Base-by-base conservation (phyloP, 1,140 invertebrate species). In the Euschistus heros region DNA sequence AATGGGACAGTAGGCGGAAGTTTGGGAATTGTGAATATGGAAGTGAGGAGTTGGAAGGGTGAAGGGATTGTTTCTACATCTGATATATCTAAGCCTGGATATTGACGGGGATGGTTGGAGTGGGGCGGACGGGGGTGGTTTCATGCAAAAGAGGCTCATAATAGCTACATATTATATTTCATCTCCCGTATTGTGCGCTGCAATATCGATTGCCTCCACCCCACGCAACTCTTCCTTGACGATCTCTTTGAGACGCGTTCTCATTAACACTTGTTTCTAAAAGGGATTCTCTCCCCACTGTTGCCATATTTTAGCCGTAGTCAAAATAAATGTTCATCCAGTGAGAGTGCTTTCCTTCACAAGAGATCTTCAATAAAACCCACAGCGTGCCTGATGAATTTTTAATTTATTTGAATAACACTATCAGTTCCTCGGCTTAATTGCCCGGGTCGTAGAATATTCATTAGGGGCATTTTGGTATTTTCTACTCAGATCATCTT, bases 111-210 rank as follows among this genome's bases (percentile, higher is more conserved):
- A 47, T 26, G 55, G 59, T 44, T 10, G 63, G 57, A 46, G 54
- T 20, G 30, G 52, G 59, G 14, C 33, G 37, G 62, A 6, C 33
- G 37, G 47, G 50, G 59, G 42, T 10, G 64, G 37, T 54, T 37
- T 46, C 26, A 65, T 64, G 65, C 65, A 67, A 67, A 67, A 67
- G 66, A 67, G 66, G 59, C 55, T 50, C 63, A 67, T 67, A 62
- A 67, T 64, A 64, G 66, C 66, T 60, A 67, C 64, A 67, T 67
- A 67, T 67, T 64, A 67, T 67, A 63, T 67, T 67, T 67, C 66
- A 67, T 67, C 66, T 64, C 52, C 61, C 60, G 62, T 67, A 67
- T 67, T 67, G 68, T 64, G 63, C 63, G 66, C 42, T 55, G 64
- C 66, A 62, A 66, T 68, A 66, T 68, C 64, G 62, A 60, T 68